Base-by-base conservation (phyloP, 2,113 vertebrate genomes). In the Papio anubis region DNA sequence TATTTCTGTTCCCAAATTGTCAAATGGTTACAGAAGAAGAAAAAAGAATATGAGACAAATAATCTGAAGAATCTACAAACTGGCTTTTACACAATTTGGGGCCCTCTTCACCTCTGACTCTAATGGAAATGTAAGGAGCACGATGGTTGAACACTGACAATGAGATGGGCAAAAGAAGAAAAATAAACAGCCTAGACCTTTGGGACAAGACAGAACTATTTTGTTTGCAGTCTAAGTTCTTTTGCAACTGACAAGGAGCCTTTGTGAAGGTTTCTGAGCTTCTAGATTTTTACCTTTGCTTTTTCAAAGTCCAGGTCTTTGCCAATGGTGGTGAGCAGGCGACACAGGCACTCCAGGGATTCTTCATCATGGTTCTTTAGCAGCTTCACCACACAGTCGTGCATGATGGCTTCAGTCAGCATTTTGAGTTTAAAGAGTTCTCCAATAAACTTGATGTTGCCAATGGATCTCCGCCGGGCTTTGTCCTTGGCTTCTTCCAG, bases 401-500 rank as follows among this genome's bases (percentile, higher is more conserved):
- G 99, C 99, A 99, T 99, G 98, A 99, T 99, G 96, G 99, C 99
- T 96, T 99, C 99, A 0, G 99, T 99, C 98, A 99, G 97, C 99
- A 99, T 99, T 98, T 99, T 99, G 32, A 99, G 99, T 96, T 99
- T 99, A 98, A 99, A 99, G 25, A 99, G 99, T 96, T 99, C 99
- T 0, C 99, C 99, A 0, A 99, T 99, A 98, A 99, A 99, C 97
- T 99, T 99, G 88, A 99, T 99, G 98, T 99, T 99, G 73, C 99
- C 99, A 0, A 99, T 99, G 98, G 99, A 99, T 59, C 99, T 99
- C 93, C 99, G 98, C 1, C 99, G 99, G 45, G 99, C 99, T 96
- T 99, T 99, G 98, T 99, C 99, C 99, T 99, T 99, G 88, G 99
- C 99, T 96, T 99, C 99, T 55, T 99, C 99, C 81, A 99, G 99